These are phyloP conservation scores for Asarcornis scutulata DNA, from an alignment of 2,113 vertebrate genomes.

Conservation along the genomic window DNA sequence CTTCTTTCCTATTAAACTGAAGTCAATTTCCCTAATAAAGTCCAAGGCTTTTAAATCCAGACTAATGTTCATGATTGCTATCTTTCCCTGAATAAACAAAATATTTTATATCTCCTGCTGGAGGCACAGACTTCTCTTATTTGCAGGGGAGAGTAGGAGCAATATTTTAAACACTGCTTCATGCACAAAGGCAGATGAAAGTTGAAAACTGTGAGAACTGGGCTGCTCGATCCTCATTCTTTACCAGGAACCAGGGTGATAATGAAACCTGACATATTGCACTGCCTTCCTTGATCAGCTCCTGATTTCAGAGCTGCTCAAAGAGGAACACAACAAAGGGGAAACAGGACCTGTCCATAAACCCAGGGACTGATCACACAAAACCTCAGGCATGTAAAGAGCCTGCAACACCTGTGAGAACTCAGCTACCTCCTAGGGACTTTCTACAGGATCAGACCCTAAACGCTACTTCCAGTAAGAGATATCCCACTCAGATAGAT, in stretches of 20 bases:
- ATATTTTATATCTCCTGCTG: background rate
- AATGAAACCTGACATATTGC: background rate
- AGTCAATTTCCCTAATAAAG: constrained; percentile 43
- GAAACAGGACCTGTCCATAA: background rate
- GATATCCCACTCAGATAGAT: background rate
- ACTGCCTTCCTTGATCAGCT: background rate
- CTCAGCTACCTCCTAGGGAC: background rate
- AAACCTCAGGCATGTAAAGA: background rate
- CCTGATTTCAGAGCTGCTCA: background rate
- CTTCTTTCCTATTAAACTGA: constrained; percentile 46
- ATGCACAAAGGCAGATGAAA: background rate
- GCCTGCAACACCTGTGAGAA: background rate
- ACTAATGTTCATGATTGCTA: background rate
- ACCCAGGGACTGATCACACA: background rate
- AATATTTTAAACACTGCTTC: constrained; percentile 11
- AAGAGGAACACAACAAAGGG: background rate
- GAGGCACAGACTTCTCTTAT: constrained; percentile 18
- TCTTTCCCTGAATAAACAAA: constrained; percentile 51
- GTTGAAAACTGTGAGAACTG: constrained; percentile 29
- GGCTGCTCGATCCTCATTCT: background rate
- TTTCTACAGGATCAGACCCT: background rate
- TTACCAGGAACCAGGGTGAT: background rate
- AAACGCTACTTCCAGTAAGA: background rate
- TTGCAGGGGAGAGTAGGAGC: background rate
- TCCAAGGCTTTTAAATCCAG: constrained; percentile 38